Evolutionary conservation across 2,113 vertebrate species (phyloP).

Genomic region (Gnathonemus echidnorhynchus): DNA sequence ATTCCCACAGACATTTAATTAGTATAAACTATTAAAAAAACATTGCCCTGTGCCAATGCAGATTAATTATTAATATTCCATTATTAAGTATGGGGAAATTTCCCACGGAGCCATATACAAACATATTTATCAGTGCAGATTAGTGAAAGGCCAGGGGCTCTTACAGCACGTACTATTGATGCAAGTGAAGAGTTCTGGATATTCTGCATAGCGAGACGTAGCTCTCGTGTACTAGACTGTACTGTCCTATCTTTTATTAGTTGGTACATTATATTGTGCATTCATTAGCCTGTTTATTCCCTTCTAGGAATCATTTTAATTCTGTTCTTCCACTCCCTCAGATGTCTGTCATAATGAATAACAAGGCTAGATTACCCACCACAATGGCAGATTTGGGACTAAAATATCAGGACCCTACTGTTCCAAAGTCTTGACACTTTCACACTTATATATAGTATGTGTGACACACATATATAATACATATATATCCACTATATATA

Average conservation of each 20-base stretch:
- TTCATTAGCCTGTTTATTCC: not conserved
- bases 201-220: not conserved
- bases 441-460: not conserved
- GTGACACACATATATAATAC: not conserved
- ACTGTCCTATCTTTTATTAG: not conserved
- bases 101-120: not conserved
- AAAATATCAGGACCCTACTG: not conserved
- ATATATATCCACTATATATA: not conserved
- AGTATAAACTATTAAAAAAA: conserved; percentile 1
- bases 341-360: not conserved
- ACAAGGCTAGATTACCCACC: not conserved
- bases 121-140: not conserved
- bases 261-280: not conserved
- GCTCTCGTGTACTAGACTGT: not conserved
- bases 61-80: conserved; percentile 3
- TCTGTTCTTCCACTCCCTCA: not conserved
- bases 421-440: not conserved
- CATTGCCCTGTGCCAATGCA: not conserved
- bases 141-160: not conserved
- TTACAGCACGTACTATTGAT: not conserved
- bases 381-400: not conserved
- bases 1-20: conserved; percentile 6
- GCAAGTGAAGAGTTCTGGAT: not conserved
- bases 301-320: not conserved
- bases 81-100: not conserved